Conservation (phyloP, 2,113 vertebrate genomes). For the Athene cunicularia region DNA sequence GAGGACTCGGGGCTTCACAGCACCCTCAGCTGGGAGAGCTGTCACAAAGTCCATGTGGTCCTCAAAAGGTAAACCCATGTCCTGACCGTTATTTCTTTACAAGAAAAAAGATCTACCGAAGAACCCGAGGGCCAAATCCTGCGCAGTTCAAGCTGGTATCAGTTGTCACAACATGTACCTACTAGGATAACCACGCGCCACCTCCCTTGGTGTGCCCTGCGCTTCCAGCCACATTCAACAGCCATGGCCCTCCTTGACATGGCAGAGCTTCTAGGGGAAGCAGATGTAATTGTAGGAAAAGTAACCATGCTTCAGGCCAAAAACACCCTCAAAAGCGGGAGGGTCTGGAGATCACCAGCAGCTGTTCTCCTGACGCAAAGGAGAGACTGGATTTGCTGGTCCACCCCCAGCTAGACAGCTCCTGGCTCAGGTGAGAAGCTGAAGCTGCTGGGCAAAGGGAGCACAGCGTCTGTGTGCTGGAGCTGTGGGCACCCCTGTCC, state of each 20-base stretch:
- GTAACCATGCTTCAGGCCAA: fast-evolving
- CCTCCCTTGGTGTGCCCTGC: fast-evolving
- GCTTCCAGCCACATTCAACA: fast-evolving
- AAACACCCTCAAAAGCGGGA: background rate
- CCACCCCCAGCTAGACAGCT: background rate
- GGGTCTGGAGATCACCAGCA: background rate
- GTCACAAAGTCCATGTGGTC: background rate
- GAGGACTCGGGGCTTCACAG: background rate
- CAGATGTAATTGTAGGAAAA: too few species aligned
- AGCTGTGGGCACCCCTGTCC: background rate
- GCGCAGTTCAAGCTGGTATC: background rate
- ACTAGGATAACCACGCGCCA: fast-evolving
- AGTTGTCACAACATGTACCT: background rate
- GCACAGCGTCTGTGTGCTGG: fast-evolving
- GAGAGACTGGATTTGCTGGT: background rate
- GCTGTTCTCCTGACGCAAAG: background rate
- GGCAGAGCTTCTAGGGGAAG: background rate
- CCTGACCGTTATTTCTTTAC: fast-evolving
- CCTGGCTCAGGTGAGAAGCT: background rate
- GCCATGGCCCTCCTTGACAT: fast-evolving
- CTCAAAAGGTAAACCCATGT: background rate
- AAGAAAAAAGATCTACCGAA: background rate
- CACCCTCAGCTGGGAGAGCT: background rate
- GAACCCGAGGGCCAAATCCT: background rate
- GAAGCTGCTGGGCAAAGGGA: background rate